Evolutionary conservation across 2,797 vertebrate genomes (phyloP).

Genomic region (Chloroceryle inda): DNA sequence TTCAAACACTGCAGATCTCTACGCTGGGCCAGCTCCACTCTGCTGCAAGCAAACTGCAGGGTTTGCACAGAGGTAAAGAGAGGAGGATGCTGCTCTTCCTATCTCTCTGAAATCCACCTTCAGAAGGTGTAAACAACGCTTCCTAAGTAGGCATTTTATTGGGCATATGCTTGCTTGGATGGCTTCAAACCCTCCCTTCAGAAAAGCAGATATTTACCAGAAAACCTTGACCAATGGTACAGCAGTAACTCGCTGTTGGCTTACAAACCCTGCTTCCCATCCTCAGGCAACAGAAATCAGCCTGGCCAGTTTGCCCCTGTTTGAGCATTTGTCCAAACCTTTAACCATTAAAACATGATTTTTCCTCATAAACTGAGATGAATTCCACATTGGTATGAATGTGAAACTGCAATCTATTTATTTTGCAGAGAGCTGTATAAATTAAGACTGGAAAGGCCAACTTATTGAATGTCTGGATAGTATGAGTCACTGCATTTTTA

Average conservation of each 20-base stretch:
- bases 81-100: not conserved
- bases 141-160: not conserved
- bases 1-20: not conserved
- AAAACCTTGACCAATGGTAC: not conserved
- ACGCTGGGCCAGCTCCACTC: not conserved
- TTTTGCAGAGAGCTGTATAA: not conserved
- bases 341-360: not conserved
- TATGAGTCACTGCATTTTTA: conserved; percentile 8
- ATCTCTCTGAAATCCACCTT: not conserved
- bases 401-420: not conserved
- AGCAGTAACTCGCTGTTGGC: not conserved
- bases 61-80: not conserved
- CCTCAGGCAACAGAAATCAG: not conserved
- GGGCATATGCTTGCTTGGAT: not conserved
- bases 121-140: not conserved
- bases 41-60: not conserved
- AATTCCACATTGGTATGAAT: not conserved
- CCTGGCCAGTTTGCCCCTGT: not conserved
- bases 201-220: not conserved
- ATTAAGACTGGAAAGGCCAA: conserved; percentile 25
- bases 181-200: not conserved
- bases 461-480: conserved; percentile 1
- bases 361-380: not conserved
- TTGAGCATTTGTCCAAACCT: not conserved
- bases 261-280: not conserved